Base-by-base conservation (phyloP, 2,888 invertebrate genomes). In the Entomobrya multifasciata region DNA sequence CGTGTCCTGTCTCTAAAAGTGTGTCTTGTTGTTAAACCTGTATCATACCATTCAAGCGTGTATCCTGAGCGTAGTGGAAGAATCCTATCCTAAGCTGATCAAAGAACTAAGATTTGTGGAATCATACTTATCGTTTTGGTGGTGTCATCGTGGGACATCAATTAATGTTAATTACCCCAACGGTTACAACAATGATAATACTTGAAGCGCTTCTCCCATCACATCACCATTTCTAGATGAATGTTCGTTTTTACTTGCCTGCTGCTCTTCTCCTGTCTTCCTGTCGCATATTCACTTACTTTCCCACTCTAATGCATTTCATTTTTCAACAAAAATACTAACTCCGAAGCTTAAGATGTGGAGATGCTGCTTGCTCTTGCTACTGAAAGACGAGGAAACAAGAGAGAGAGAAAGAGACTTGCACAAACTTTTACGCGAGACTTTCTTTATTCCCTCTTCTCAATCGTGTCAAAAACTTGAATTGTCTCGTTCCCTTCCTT, bases 381-480 rank as follows among this genome's bases (percentile, higher is more conserved):
- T 44, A 15, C 11, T 27, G n/a, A 1, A 41, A 22, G 44, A 44
- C 44, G 22, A 22, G 44, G 30, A 62, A 10, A 77, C n/a, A 22
- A 17, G n/a, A 30, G 22, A 44, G 55, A 36, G 15, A 44, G 20
- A 60, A 6, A 17, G 20, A 60, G 77, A 77, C 77, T 77, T 77
- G 11, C 36, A 17, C 47, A 47, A 77, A 55, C 52, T 52, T 81
- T 10, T 67, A 36, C 55, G 15, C 15, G 55, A 52, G 79, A 80
- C 79, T 80, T 80, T 81, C 62, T 65, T 36, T 79, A 79, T 79
- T 79, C 67, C 79, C 67, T 65, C 52, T n/a, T 67, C 49, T 52
- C 80, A 81, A 70, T 81, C 70, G 80, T 81, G 70, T 81, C 70
- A 81, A 81, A 62, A 81, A 70, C 70, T 41, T 70, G 57, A 70